phyloP scores from a whole-genome alignment of 2,113 vertebrate genomes.

The Carlito syrichta region DNA sequence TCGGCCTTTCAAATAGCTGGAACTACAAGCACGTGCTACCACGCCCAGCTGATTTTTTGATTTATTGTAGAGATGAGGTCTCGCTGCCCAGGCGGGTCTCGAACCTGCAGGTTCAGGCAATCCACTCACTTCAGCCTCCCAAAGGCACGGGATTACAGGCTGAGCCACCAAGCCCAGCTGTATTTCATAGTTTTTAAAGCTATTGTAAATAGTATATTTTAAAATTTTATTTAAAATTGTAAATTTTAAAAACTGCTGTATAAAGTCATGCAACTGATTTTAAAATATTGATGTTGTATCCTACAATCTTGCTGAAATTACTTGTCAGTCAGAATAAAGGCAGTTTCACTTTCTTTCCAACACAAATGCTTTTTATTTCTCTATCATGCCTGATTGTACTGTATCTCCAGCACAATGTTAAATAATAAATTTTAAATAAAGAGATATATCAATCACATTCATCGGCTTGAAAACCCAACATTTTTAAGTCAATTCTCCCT shows the following conservation, averaged over 20 bases:
- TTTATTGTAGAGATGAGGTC: too few species aligned
- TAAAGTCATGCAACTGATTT: background rate
- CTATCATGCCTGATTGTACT: background rate
- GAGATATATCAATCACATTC: background rate
- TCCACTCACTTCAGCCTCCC: too few species aligned
- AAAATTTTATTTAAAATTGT: background rate
- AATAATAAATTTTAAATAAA: background rate
- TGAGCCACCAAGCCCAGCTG: too few species aligned
- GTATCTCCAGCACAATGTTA: background rate
- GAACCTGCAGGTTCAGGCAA: too few species aligned
- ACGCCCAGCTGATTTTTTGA: too few species aligned
- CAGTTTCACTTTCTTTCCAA: background rate
- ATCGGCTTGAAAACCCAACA: background rate
- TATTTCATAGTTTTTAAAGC: background rate
- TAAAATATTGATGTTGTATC: background rate
- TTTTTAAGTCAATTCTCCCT: background rate
- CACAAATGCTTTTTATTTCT: background rate
- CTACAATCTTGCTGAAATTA: background rate
- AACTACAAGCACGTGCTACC: too few species aligned
- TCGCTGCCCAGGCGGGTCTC: too few species aligned
- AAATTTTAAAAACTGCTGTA: background rate
- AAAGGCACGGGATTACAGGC: too few species aligned
- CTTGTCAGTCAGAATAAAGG: background rate
- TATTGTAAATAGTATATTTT: background rate
- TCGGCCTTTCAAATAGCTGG: too few species aligned